Conservation (phyloP, 2,888 invertebrate genomes). For the Chymomyza fuscimana region DNA sequence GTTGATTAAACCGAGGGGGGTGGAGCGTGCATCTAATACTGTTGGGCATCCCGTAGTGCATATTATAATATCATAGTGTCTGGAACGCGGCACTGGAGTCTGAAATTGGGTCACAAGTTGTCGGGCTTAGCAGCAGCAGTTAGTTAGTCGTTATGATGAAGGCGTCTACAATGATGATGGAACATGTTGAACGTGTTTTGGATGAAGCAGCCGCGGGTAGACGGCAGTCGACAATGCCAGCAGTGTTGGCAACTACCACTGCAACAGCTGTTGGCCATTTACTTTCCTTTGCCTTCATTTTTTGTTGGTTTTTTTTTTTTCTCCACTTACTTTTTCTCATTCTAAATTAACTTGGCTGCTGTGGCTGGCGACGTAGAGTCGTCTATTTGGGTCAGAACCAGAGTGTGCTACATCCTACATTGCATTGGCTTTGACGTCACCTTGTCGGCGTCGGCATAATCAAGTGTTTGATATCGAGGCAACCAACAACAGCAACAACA, state of each 20-base stretch:
- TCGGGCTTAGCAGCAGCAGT: constrained; percentile 17
- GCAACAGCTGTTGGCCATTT: constrained; percentile 66
- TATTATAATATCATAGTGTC: constrained; percentile 58
- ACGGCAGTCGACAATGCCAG: constrained; percentile 15
- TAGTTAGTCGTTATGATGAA: constrained; percentile 1
- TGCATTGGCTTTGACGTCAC: background rate
- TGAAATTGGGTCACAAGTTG: constrained; percentile 64
- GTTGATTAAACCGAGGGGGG: constrained; percentile 51
- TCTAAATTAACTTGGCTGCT: background rate
- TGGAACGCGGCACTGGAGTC: constrained; percentile 20
- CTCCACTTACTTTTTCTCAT: background rate
- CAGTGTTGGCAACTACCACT: constrained; percentile 22
- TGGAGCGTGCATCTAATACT: constrained; percentile 6
- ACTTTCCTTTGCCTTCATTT: constrained; percentile 54
- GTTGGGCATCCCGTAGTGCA: constrained; percentile 13
- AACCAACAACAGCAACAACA: background rate
- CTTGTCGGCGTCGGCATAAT: background rate
- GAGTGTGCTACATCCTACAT: background rate
- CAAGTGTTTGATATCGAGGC: background rate
- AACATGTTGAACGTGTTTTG: constrained; percentile 68
- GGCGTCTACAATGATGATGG: constrained; percentile 19
- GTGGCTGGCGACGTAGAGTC: background rate
- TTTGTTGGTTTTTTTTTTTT: background rate
- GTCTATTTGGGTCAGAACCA: constrained; percentile 4
- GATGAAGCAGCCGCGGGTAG: constrained; percentile 16